Evolutionary conservation across 2,888 invertebrate genomes (phyloP).

Genomic region (Drosophila ustulata): DNA sequence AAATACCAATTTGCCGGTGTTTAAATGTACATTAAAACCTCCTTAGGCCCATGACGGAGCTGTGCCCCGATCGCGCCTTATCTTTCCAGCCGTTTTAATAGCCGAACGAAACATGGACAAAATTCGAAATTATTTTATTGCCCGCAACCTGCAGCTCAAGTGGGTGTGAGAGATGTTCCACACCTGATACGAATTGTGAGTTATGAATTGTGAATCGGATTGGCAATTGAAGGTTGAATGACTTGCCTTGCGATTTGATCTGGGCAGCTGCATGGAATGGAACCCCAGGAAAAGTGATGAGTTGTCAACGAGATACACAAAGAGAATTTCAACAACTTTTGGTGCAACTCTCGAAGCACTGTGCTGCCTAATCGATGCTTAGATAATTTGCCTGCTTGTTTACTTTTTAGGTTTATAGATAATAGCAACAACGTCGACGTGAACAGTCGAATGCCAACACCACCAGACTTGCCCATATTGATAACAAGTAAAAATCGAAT

Average conservation of each 20-base stretch:
- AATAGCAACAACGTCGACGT: slow-evolving; percentile 53
- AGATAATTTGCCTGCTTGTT: slow-evolving; percentile 75
- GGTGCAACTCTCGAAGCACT: slow-evolving; percentile 2
- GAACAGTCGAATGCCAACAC: slow-evolving; percentile 33
- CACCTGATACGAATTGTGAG: slow-evolving; percentile 5
- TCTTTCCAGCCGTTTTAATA: slow-evolving; percentile 52
- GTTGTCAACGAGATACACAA: not conserved
- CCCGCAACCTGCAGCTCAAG: slow-evolving; percentile 15
- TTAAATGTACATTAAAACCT: slow-evolving; percentile 79
- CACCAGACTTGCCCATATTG: slow-evolving; percentile 58
- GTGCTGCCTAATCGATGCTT: slow-evolving; percentile 66
- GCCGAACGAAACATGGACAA: slow-evolving; percentile 30
- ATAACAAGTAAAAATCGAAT: slow-evolving; percentile 42
- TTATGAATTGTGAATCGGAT: not conserved
- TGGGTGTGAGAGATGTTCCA: slow-evolving; percentile 33
- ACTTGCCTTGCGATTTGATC: not conserved
- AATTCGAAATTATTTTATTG: slow-evolving; percentile 54
- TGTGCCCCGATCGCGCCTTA: slow-evolving; percentile 41
- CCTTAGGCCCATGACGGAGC: slow-evolving; percentile 47
- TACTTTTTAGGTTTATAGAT: slow-evolving; percentile 74
- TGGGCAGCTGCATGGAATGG: not conserved
- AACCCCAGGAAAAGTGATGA: not conserved
- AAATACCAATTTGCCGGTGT: slow-evolving; percentile 74
- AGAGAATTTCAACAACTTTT: not conserved
- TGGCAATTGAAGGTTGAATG: slow-evolving; percentile 1